Base-by-base conservation (phyloP, 2,888 invertebrate species). In the Ophraella communa region DNA sequence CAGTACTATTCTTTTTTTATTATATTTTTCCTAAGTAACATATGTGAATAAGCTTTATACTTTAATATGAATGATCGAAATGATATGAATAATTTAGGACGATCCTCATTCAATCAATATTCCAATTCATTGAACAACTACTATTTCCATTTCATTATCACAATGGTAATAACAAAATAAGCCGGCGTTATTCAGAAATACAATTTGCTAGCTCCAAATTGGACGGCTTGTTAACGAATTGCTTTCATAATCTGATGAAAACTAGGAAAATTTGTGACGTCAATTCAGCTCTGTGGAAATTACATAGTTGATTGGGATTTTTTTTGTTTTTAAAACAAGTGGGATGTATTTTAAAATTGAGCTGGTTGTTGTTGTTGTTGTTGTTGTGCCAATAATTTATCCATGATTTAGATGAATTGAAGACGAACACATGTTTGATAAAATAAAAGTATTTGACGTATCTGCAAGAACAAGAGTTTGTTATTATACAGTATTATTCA, bases 61-160 rank as follows among this genome's bases (percentile, higher is more conserved):
- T n/a, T 27, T 51, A 30, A 27, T 27, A 18, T 30, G 30, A 27
- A 51, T 27, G 27, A 30, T 3, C 14, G 24, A 14, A 10, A 14
- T 51, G 24, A 30, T 17, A 51, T 24, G 4, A 51, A 51, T 30
- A 27, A 51, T 7, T 51, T 17, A n/a, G n/a, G 30, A 18, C 24
- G 23, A 51, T 24, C 23, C 30, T 23, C 51, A 51, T 51, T 30
- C 51, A 51, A 51, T 51, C 51, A 51, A 27, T 51, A 27, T 51
- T 51, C 30, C 51, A 51, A 51, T 51, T 51, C 18, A 51, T 51
- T 30, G 24, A 23, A 51, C 1, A 24, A 51, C 17, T 51, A 18
- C 30, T 10, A 51, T 51, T 51, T 24, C 10, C 18, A 30, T 51
- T 51, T 51, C 30, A 51, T 51, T 17, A 4, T n/a, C 27, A 27